Base-by-base conservation (phyloP, 1,140 invertebrate genomes). In the Trichomalopsis sarcophagae region DNA sequence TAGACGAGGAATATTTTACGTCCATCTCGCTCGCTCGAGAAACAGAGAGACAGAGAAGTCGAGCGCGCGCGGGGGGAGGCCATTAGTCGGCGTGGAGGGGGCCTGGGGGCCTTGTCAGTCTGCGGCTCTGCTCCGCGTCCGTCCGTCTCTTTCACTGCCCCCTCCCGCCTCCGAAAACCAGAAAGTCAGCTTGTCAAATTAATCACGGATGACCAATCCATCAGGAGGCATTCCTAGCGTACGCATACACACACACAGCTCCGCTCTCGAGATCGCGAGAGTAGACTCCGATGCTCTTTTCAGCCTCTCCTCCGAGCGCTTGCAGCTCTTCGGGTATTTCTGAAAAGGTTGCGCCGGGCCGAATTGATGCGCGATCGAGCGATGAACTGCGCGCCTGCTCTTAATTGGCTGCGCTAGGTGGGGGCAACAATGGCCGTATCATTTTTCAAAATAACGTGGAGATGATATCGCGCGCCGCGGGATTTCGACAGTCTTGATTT, bases 141-240 rank as follows among this genome's bases (percentile, higher is more conserved):
- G 47, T 73, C 68, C 44, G n/a, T 81, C 74, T 73, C 80, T 77
- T 27, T 47, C 75, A 40, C 73, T 76, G n/a, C 50, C 68, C 23
- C 73, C 21, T 27, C 76, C 13, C 50, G 82, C 30, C 50, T 91
- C 91, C 90, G 89, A 93, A 93, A 93, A 93, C 92, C 92, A 92
- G 92, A 93, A 93, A 93, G 91, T 93, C 92, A 92, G 91, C 93
- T 93, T 93, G 92, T 93, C 92, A 93, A 93, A 93, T 93, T 93
- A 93, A 93, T 93, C 92, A 93, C 91, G 92, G 93, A 92, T 93
- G 92, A 93, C 93, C 92, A 93, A 93, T 93, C 93, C 93, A 93
- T 93, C 93, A 93, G 91, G 86, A 91, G 89, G 92, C 88, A 93
- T 93, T 92, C 91, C 92, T 93, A 92, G 91, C 87, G 21, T n/a